Conservation (phyloP, 2,797 vertebrate genomes). For the Myripristis jacobus region DNA sequence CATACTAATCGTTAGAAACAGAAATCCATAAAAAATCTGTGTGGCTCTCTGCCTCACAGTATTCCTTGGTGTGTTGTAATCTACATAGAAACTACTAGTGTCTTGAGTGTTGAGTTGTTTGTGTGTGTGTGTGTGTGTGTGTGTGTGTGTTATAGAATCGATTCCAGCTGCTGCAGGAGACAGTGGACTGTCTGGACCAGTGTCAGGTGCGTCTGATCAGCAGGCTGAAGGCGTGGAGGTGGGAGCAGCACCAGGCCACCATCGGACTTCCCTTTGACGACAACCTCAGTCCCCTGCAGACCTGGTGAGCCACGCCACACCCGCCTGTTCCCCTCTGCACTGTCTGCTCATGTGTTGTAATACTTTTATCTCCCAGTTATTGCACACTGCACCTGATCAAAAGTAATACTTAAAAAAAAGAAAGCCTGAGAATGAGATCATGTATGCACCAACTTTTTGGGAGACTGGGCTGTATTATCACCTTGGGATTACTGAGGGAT, state of each 20-base stretch:
- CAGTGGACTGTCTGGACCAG: slow-evolving; percentile 82
- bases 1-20: too few species aligned
- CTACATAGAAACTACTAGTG: too few species aligned
- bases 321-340: neutral
- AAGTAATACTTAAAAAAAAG: too few species aligned
- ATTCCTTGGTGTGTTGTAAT: too few species aligned
- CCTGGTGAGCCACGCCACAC: slow-evolving; percentile 79
- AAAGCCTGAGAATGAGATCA: too few species aligned
- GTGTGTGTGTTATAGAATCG: slow-evolving; percentile 80
- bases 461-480: too few species aligned
- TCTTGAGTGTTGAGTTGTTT: too few species aligned
- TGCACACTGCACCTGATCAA: neutral
- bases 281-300: slow-evolving; percentile 87
- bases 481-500: too few species aligned
- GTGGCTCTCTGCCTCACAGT: too few species aligned
- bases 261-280: slow-evolving; percentile 89
- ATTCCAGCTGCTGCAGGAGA: slow-evolving; percentile 81
- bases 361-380: neutral
- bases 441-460: too few species aligned
- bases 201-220: slow-evolving; percentile 85
- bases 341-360: neutral
- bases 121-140: too few species aligned
- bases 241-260: slow-evolving; percentile 90
- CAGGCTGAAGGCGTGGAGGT: slow-evolving; percentile 90
- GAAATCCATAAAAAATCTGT: too few species aligned